Evolutionary conservation across 2,888 invertebrate genomes (phyloP).

Genomic region (Cinara cedri): DNA sequence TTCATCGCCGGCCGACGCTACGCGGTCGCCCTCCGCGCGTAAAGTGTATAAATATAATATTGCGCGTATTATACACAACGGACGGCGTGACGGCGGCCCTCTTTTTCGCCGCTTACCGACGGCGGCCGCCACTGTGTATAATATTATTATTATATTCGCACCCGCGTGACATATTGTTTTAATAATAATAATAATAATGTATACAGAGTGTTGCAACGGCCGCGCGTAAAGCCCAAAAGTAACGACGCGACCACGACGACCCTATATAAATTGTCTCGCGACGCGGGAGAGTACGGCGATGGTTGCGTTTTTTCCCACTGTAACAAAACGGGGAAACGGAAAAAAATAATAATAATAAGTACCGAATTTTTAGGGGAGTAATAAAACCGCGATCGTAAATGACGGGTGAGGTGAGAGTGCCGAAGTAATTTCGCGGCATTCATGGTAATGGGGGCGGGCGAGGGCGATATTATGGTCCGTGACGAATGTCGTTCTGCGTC

Average conservation of each 20-base stretch:
- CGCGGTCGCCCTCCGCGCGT: background rate
- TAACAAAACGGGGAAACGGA: background rate
- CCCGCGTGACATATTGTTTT: slow-evolving; percentile 53
- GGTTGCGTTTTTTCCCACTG: slow-evolving; percentile 53
- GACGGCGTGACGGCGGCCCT: background rate
- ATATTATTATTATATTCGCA: slow-evolving; percentile 27
- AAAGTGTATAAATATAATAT: too few species aligned
- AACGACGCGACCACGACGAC: slow-evolving; percentile 25
- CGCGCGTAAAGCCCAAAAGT: slow-evolving; percentile 53
- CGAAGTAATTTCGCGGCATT: background rate
- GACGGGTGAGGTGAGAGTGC: background rate
- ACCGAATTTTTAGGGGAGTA: background rate
- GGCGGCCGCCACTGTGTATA: background rate
- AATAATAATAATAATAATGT: background rate
- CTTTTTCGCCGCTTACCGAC: background rate
- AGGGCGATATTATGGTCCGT: too few species aligned
- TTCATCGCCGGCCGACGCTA: background rate
- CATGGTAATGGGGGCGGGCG: too few species aligned
- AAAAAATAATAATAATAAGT: slow-evolving; percentile 29
- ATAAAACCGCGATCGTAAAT: background rate
- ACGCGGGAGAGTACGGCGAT: background rate
- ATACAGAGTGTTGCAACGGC: slow-evolving; percentile 6
- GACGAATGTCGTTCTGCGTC: too few species aligned
- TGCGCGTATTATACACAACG: background rate
- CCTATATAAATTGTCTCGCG: background rate